Base-by-base conservation (phyloP, 2,888 invertebrate genomes). In the Apocheima hispidaria region DNA sequence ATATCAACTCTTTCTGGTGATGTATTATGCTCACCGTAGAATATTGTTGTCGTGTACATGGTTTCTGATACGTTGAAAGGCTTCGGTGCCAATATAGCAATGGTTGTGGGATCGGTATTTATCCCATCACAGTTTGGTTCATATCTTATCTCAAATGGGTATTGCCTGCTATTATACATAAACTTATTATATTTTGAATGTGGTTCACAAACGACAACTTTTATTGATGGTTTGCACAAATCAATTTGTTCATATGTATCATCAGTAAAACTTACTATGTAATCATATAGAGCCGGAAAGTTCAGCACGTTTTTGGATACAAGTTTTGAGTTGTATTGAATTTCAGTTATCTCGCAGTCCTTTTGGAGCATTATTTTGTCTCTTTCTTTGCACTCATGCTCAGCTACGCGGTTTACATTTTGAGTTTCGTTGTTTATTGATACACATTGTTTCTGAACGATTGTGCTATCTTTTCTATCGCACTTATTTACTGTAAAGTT, bases 51-150 rank as follows among this genome's bases (percentile, higher is more conserved):
- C 9, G n/a, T 55, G 43, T 40, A 55, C 40, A 14, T 48, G 5
- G 9, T 46, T 23, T 62, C 33, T 9, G 12, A 12, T 16, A 20
- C 6, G 18, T 56, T 4, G 0, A 67, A 55, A 0, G 63, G 63
- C 16, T 20, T 41, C 2, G 58, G 23, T 6, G 72, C 46, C 12
- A 75, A n/a, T 6, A 75, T 43, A 14, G 70, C 72, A 30, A 73
- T 5, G 0, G 62, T 38, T 2, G 2, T 10, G 4, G 23, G 6
- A 16, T 33, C 26, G 16, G 5, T 26, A 18, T 12, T 20, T 33
- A 46, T 10, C 6, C 33, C 18, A 6, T 46, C 12, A n/a, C 46
- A 46, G 6, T 46, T 46, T n/a, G 0, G 2, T 46, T 30, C 2
- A n/a, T 18, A 7, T 20, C 9, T 20, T 14, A 46, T 23, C 6